These are phyloP conservation scores for Manis crassicaudata DNA, from an alignment of 2,797 vertebrate genomes.

Conservation along the genomic window DNA sequence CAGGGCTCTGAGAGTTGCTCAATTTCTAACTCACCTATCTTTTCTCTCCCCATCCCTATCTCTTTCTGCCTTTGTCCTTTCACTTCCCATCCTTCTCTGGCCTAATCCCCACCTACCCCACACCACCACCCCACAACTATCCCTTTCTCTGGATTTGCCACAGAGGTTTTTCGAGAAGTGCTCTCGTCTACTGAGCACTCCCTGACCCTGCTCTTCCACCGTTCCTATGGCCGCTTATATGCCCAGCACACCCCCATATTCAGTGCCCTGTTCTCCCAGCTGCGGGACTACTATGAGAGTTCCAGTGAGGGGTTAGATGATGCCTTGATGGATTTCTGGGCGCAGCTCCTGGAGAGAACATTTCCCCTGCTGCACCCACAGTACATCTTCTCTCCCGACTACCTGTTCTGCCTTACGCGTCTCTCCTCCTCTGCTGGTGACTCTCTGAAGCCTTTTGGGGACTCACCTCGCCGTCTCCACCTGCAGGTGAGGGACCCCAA, in stretches of 20 bases:
- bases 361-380: constrained; percentile 94
- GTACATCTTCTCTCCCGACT: constrained; percentile 92
- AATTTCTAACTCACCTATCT: constrained; percentile 56
- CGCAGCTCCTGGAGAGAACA: constrained; percentile 91
- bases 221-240: constrained; percentile 92
- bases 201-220: constrained; percentile 93
- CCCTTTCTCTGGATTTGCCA: constrained; percentile 37
- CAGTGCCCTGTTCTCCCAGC: constrained; percentile 91
- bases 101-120: neutral
- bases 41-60: constrained; percentile 1
- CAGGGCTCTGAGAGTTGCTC: neutral
- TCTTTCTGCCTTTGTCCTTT: constrained; percentile 19
- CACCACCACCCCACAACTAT: too few relatives aligned
- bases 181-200: constrained; percentile 92
- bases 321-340: constrained; percentile 93
- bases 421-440: constrained; percentile 85
- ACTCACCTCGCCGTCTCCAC: constrained; percentile 91
- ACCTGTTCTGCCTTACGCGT: constrained; percentile 93
- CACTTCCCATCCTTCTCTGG: constrained; percentile 43
- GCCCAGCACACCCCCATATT: constrained; percentile 92
- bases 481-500: constrained; percentile 87
- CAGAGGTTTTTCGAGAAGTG: constrained; percentile 93
- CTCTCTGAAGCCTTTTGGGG: constrained; percentile 92
- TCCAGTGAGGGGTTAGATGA: constrained; percentile 89
- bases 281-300: constrained; percentile 88